Conservation (phyloP, 2,797 vertebrate species). For the Intellagama lesueurii region DNA sequence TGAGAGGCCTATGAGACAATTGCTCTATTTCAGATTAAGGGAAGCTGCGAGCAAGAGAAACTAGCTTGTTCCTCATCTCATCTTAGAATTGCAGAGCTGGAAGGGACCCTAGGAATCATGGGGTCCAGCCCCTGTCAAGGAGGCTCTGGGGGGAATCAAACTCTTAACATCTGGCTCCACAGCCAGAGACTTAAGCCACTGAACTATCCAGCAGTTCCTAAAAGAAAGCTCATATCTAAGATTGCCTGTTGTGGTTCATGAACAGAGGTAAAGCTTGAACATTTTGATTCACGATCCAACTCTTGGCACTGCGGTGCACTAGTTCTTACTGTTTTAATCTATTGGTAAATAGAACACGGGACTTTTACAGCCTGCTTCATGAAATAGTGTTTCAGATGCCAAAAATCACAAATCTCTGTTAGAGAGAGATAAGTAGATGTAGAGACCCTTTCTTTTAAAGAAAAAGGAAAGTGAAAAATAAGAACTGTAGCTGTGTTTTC, state of each 20-base stretch:
- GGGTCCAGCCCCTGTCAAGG: no score
- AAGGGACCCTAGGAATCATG: no score
- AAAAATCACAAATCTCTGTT: neutral
- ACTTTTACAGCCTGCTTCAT: neutral
- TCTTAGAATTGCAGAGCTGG: no score
- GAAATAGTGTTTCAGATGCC: neutral
- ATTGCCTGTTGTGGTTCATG: neutral
- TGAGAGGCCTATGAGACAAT: neutral
- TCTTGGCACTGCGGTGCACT: neutral
- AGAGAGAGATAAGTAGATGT: neutral
- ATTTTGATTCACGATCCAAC: neutral
- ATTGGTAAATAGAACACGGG: neutral
- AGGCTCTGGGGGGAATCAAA: no score
- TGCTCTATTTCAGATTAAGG: neutral
- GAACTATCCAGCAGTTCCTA: no score
- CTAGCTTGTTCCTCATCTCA: no score
- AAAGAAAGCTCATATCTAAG: no score
- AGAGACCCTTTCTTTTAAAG: neutral
- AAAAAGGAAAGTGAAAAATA: neutral
- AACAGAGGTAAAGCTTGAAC: neutral
- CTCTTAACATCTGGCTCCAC: no score
- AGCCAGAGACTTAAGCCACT: no score
- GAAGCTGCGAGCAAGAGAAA: neutral
- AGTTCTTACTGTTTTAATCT: neutral
- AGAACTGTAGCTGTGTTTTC: neutral